Conservation (phyloP, 2,113 vertebrate species). For the Acrocephalus arundinaceus region DNA sequence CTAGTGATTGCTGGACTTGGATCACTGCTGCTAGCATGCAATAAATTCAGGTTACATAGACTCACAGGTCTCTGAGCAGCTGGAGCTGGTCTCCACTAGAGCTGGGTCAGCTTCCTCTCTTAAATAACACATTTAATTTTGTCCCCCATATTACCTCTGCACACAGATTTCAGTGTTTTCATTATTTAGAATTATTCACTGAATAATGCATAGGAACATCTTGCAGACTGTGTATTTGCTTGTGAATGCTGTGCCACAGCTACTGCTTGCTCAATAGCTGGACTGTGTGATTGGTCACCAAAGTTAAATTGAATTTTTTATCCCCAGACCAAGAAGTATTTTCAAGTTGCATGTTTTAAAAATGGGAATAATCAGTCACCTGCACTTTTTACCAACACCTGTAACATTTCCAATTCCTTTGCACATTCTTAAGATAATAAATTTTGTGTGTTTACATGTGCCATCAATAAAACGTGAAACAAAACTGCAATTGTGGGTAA, state of each 20-base stretch:
- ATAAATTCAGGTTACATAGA: background rate
- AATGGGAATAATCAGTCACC: background rate
- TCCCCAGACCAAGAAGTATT: background rate
- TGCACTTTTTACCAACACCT: background rate
- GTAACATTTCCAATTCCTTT: background rate
- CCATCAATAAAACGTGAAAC: background rate
- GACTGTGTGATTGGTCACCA: background rate
- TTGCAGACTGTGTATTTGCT: background rate
- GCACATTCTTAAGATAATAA: background rate
- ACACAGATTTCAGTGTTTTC: background rate
- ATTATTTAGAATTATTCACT: conserved; percentile 45
- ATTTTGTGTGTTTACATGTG: background rate
- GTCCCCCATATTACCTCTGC: background rate
- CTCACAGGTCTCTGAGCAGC: background rate
- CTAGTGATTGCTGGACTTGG: background rate
- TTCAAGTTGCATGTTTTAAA: background rate
- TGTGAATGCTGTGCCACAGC: background rate
- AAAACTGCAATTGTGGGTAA: background rate
- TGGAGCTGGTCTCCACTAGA: background rate
- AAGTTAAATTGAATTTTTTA: background rate
- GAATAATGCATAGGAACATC: conserved; percentile 33
- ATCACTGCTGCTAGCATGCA: background rate
- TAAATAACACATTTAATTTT: background rate
- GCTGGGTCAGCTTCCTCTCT: background rate
- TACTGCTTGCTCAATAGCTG: background rate